A percentile compares a stretch with the other conserved stretches of the same genome.
Evolutionary conservation across 2,797 vertebrate species (phyloP).

Genomic region (Allobates femoralis): DNA sequence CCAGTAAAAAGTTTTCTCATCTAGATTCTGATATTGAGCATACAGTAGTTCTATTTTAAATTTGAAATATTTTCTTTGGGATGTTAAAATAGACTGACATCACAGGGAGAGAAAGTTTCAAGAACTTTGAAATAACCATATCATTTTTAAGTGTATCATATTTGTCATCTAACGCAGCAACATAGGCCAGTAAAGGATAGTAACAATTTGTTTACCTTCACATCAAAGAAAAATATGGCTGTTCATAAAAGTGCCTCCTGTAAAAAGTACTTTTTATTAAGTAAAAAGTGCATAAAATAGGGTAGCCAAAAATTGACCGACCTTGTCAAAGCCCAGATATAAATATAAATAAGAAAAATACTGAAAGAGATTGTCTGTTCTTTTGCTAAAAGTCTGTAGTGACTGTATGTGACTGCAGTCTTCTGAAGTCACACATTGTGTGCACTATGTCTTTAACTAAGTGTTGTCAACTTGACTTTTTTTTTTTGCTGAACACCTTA

Average conservation of each 20-base stretch:
- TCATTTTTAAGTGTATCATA: conserved; percentile 20
- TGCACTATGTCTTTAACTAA: too few relatives aligned
- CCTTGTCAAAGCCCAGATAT: too few relatives aligned
- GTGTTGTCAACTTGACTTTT: too few relatives aligned
- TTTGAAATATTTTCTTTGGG: neutral
- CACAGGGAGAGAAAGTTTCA: neutral
- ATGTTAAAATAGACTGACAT: neutral
- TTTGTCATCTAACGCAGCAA: conserved; percentile 1
- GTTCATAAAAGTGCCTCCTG: neutral
- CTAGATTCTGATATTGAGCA: neutral
- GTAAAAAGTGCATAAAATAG: conserved; percentile 3
- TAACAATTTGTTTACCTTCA: neutral
- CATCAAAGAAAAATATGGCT: neutral
- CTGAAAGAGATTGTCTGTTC: too few relatives aligned
- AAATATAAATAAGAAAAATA: too few relatives aligned
- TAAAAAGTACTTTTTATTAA: neutral
- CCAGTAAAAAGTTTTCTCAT: neutral
- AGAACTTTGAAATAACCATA: neutral
- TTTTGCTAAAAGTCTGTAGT: too few relatives aligned
- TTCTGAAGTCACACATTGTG: too few relatives aligned
- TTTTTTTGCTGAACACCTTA: too few relatives aligned
- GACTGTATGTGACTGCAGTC: too few relatives aligned
- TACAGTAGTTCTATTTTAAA: neutral
- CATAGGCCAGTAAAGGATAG: neutral
- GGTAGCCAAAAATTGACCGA: neutral